Evolutionary conservation across 2,888 invertebrate genomes (phyloP), one percentile per base, ranked within the genome.

Genomic region (Drosophila percnosoma): DNA sequence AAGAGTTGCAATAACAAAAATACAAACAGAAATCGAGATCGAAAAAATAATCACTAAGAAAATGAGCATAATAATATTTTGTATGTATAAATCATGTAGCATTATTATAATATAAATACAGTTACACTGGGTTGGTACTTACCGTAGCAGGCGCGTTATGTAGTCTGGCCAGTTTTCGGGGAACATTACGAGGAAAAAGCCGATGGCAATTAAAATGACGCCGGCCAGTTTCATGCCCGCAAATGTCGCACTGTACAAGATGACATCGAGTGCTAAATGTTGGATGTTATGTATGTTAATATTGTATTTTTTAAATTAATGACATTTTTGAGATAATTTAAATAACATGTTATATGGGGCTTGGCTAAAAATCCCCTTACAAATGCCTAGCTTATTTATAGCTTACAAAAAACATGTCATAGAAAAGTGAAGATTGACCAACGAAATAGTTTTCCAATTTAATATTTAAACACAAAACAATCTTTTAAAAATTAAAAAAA

Each of bases 161-260:
- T 98, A 98, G 92, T 98, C 97, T 1, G 98, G 98, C 98, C 98
- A 98, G 94, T 98, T 98, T 93, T 98, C 97, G 0, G 98, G 98
- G 87, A 98, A 97, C 96, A 98, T 97, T 74, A 98, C 98, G 63
- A 98, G 95, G 93, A 98, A 96, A 94, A 98, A 98, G 61, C 98
- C 98, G 64, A 97, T 96, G 0, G 96, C 95, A 87, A 98, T 98
- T 63, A 98, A 94, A 80, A 98, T 96, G 92, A 98, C 96, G 34
- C 98, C 98, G n/a, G 98, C 97, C 87, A 98, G 93, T 94, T 98
- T 98, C 98, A 98, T 99, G 51, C 98, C 98, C 90, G 97, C 96
- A 93, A 98, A 98, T 88, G 96, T 95, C 15, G 97, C 97, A 64
- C 96, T 96, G 92, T 98, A 98, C 69, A 98, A 93, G 63, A 97